Base-by-base conservation (phyloP, 2,888 invertebrate species). In the Himalopsyche anomala region DNA sequence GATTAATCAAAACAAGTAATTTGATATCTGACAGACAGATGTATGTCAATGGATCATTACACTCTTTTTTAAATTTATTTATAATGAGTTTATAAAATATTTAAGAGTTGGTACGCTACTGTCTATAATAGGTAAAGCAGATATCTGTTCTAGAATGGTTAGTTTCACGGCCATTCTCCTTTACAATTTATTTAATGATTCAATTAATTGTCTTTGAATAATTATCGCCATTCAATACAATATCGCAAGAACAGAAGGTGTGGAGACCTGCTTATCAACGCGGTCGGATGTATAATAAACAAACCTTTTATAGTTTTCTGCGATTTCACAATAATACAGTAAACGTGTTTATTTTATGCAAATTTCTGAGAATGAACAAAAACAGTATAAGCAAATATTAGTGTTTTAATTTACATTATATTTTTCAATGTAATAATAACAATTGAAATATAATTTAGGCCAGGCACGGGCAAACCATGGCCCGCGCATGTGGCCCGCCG, bases 101-200 rank as follows among this genome's bases (percentile, higher is more conserved):
- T 69, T 69, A 11, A 36, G 36, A 5, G 62, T 62, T 11, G 19
- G 36, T 74, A 36, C 74, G 74, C 74, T 74, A 74, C 74, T 74
- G 74, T 36, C 15, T 36, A 15, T 36, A 74, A 74, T 74, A 74
- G 74, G 74, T 38, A 74, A 38, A 74, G 38, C n/a, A 38, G 74
- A 36, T 36, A 74, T 74, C 74, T 74, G 36, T 74, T 74, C 11
- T 5, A 62, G 62, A 62, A 62, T 62, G 62, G 19, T 19, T 36
- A 74, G 74, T 74, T 36, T 74, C 74, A 74, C 36, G 74, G 74
- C 36, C 74, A 74, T 74, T 28, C 74, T n/a, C 62, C 19, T n/a
- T 11, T 9, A 62, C 3, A 62, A 19, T 36, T 36, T 74, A 74
- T 74, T 74, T 74, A 36, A 74, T 74, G 36, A 4, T 12, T 12